Conservation (phyloP, 1,140 invertebrate genomes). For the Ceratosolen fusciceps region DNA sequence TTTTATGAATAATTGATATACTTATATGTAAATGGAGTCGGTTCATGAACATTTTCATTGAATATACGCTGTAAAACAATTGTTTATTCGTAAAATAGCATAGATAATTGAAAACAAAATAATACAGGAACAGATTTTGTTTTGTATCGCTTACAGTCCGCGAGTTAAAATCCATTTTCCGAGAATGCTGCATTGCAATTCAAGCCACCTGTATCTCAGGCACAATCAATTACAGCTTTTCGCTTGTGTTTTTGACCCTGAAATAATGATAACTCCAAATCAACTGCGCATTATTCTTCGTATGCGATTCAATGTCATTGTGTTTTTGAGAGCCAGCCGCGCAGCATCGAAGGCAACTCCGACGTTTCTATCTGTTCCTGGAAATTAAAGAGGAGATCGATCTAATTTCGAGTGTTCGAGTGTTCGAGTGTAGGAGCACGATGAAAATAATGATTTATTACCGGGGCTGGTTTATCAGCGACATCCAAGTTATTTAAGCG, state of each 20-base stretch:
- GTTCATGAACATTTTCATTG: no score
- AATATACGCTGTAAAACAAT: not conserved
- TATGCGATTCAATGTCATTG: conserved; percentile 35
- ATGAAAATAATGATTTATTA: conserved; percentile 6
- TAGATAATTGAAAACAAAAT: not conserved
- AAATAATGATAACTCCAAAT: conserved; percentile 36
- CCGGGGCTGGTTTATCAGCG: not conserved
- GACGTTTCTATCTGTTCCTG: conserved; percentile 1
- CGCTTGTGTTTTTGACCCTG: conserved; percentile 38
- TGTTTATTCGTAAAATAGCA: not conserved
- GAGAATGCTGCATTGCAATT: conserved; percentile 24
- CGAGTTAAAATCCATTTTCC: conserved; percentile 13
- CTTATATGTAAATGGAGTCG: no score
- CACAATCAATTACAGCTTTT: conserved; percentile 11
- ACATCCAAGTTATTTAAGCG: not conserved
- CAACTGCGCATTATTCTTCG: conserved; percentile 17
- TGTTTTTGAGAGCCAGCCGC: conserved; percentile 4
- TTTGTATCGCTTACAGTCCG: conserved; percentile 18
- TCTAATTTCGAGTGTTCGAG: not conserved
- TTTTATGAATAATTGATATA: no score
- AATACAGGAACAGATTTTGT: not conserved
- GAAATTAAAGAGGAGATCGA: conserved; percentile 3
- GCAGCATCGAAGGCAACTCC: not conserved
- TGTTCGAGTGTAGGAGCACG: not conserved
- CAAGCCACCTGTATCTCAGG: conserved; percentile 34